A percentile compares a stretch with the other conserved stretches of the same genome.
Evolutionary conservation across 2,888 invertebrate species (phyloP).

Genomic region (Nowickia ferox): DNA sequence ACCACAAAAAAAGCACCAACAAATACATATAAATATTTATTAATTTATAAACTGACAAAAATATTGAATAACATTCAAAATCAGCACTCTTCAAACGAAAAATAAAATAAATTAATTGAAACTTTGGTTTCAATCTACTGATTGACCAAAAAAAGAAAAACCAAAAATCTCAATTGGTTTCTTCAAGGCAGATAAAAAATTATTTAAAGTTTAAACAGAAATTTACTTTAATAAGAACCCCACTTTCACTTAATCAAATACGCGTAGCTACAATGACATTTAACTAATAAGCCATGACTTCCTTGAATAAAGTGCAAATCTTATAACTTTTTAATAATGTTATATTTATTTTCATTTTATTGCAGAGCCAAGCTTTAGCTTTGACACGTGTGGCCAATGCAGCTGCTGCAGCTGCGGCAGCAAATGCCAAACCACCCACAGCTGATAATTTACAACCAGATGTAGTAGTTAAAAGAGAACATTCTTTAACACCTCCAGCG

Average conservation of each 20-base stretch:
- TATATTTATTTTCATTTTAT: constrained; percentile 73
- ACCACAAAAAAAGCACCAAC: constrained; percentile 4
- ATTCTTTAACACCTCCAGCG: constrained; percentile 79
- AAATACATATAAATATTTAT: constrained; percentile 9
- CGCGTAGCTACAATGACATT: neutral
- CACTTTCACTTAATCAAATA: constrained; percentile 37
- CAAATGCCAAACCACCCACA: constrained; percentile 83
- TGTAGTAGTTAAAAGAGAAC: constrained; percentile 82
- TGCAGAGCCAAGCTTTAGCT: constrained; percentile 88
- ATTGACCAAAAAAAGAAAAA: constrained; percentile 40
- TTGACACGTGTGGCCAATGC: constrained; percentile 84
- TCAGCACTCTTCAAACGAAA: neutral
- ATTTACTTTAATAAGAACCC: constrained; percentile 22
- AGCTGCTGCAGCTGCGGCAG: constrained; percentile 79
- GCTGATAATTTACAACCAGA: constrained; percentile 78
- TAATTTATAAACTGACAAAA: constrained; percentile 64
- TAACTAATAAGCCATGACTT: constrained; percentile 11
- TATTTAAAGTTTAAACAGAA: constrained; percentile 35
- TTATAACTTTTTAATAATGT: constrained; percentile 5
- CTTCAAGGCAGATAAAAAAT: constrained; percentile 10
- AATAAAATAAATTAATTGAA: constrained; percentile 68
- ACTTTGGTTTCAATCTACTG: constrained; percentile 75
- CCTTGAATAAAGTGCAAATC: constrained; percentile 19
- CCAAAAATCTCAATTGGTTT: constrained; percentile 25
- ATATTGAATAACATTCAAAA: constrained; percentile 44